Evolutionary conservation across 2,888 invertebrate species (phyloP).

Genomic region (Cheilosia soror): DNA sequence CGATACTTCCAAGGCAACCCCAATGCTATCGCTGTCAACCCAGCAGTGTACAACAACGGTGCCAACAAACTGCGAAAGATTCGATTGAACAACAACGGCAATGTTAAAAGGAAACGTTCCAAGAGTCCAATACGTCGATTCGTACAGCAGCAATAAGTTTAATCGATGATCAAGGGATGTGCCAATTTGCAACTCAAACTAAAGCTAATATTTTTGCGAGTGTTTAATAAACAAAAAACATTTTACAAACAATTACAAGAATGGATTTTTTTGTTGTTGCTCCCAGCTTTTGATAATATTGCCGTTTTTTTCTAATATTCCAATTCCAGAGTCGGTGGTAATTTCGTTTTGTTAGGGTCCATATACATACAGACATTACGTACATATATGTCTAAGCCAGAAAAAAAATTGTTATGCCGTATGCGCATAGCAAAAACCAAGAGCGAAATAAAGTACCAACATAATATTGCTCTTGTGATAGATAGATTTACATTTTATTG

Average conservation of each 20-base stretch:
- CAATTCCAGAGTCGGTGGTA: too few species aligned
- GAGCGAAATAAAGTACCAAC: too few species aligned
- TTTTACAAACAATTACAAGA: background rate
- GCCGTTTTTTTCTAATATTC: too few species aligned
- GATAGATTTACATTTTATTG: too few species aligned
- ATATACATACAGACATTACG: too few species aligned
- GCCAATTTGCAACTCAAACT: slow-evolving; percentile 4
- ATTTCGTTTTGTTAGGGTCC: too few species aligned
- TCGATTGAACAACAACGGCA: slow-evolving; percentile 77
- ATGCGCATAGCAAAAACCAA: too few species aligned
- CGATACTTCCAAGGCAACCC: slow-evolving; percentile 81
- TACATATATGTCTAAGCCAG: too few species aligned
- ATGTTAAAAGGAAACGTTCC: slow-evolving; percentile 56
- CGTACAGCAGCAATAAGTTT: slow-evolving; percentile 39
- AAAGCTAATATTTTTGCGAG: slow-evolving; percentile 15
- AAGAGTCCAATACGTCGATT: slow-evolving; percentile 42
- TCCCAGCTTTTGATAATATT: background rate
- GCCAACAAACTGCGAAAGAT: slow-evolving; percentile 67
- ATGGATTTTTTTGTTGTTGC: background rate
- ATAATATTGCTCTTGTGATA: too few species aligned
- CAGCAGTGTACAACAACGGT: slow-evolving; percentile 33
- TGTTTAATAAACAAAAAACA: slow-evolving; percentile 23
- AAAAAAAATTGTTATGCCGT: too few species aligned
- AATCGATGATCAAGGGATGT: background rate
- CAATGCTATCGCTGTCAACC: slow-evolving; percentile 66